These are phyloP conservation scores for Bubo bubo DNA, from an alignment of 2,113 vertebrate species.

Conservation along the genomic window DNA sequence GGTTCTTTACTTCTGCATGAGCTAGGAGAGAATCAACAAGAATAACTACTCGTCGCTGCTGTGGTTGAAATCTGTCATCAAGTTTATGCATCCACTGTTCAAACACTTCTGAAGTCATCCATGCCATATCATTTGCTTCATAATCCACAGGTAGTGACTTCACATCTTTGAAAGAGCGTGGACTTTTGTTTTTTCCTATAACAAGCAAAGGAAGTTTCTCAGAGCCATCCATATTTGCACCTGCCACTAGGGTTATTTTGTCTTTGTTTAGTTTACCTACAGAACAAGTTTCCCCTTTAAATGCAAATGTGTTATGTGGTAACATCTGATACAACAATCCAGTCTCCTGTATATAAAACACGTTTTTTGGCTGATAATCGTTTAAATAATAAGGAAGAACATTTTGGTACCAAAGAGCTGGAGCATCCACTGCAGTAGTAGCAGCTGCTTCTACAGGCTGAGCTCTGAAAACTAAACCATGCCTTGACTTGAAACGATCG, in stretches of 20 bases:
- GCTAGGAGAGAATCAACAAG: slow-evolving; percentile 63
- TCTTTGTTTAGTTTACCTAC: slow-evolving; percentile 64
- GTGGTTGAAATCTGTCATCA: slow-evolving; percentile 70
- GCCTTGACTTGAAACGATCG: slow-evolving; percentile 78
- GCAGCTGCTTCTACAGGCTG: slow-evolving; percentile 52
- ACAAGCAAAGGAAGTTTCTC: slow-evolving; percentile 78
- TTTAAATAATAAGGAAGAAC: slow-evolving; percentile 66
- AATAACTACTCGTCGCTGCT: slow-evolving; percentile 65
- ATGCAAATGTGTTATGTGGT: slow-evolving; percentile 66
- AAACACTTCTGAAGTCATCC: slow-evolving; percentile 70
- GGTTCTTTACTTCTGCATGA: slow-evolving; percentile 67
- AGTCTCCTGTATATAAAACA: slow-evolving; percentile 73
- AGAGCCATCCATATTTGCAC: slow-evolving; percentile 72
- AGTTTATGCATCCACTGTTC: slow-evolving; percentile 74
- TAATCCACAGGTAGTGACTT: slow-evolving; percentile 68
- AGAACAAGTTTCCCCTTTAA: slow-evolving; percentile 74
- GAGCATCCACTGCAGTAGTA: not conserved
- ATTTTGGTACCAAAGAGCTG: slow-evolving; percentile 55
- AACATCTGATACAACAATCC: slow-evolving; percentile 74
- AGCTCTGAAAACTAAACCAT: slow-evolving; percentile 73
- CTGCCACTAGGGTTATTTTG: slow-evolving; percentile 64
- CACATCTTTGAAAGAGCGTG: slow-evolving; percentile 3
- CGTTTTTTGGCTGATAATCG: slow-evolving; percentile 60
- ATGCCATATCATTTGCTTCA: slow-evolving; percentile 51
- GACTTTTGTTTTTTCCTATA: slow-evolving; percentile 67